Base-by-base conservation (phyloP, 2,113 vertebrate genomes). In the Coryphaenoides rupestris region DNA sequence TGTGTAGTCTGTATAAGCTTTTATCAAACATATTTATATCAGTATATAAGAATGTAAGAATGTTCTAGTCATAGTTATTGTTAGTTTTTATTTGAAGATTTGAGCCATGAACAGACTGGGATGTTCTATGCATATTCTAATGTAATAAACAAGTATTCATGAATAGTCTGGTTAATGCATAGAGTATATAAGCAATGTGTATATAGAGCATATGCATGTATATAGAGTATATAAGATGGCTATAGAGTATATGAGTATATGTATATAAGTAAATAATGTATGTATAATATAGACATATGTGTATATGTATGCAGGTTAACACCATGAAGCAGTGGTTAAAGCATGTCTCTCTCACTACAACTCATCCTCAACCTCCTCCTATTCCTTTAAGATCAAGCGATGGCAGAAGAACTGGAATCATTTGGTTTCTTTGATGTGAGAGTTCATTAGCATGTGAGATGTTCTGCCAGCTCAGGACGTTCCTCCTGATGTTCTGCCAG, bases 401-500 rank as follows among this genome's bases (percentile, higher is more conserved):
- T 84, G 85, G 88, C 78, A 90, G 89, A 90, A 40, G n/a, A 91
- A 90, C 84, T 91, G 88, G 86, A 92, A 90, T 91, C 90, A 91
- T 89, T 92, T 86, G 69, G 52, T 66, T 75, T 87, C 91, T 93
- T 92, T 93, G 91, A 93, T 92, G 87, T 89, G 89, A 77, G 86
- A 84, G 86, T 90, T 92, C 87, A 90, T 90, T 92, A 92, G 88
- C 90, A 92, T 92, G 90, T 92, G 90, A 90, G 89, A 92, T 91
- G 92, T 90, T 89, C 63, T 90, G 91, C 90, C 91, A 90, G 86
- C 84, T n/a, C n/a, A n/a, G n/a, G n/a, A n/a, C n/a, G n/a, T n/a
- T n/a, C n/a, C n/a, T n/a, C n/a, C n/a, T n/a, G n/a, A n/a, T n/a
- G n/a, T n/a, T n/a, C n/a, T n/a, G n/a, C n/a, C n/a, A n/a, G n/a